Conservation (phyloP, 2,113 vertebrate genomes). For the Mesitornis unicolor region DNA sequence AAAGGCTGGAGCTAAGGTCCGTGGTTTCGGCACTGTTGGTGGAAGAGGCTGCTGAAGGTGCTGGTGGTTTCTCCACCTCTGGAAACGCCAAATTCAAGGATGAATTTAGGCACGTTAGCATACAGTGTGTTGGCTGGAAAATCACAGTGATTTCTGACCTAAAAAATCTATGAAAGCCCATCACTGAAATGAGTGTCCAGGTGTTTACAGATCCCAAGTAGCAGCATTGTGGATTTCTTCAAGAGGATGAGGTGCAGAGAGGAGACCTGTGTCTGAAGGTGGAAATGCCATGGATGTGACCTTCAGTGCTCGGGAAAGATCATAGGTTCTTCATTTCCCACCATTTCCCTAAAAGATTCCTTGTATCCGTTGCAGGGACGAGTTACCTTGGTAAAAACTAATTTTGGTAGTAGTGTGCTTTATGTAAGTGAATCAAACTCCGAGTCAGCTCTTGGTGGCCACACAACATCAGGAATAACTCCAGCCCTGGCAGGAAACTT, state of each 20-base stretch:
- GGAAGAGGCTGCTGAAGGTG: background rate
- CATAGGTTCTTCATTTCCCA: fast-evolving
- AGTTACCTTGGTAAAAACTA: background rate
- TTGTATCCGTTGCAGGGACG: background rate
- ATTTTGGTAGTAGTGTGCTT: background rate
- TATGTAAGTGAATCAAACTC: background rate
- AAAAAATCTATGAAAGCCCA: background rate
- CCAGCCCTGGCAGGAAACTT: background rate
- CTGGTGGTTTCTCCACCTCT: background rate
- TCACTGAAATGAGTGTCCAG: background rate
- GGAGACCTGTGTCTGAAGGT: background rate
- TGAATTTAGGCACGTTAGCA: background rate
- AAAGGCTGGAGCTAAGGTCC: background rate
- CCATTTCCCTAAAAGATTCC: background rate
- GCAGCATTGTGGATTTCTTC: background rate
- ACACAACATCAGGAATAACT: background rate
- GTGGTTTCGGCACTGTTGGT: fast-evolving
- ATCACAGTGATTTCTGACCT: background rate
- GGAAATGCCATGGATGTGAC: background rate
- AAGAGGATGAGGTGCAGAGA: background rate
- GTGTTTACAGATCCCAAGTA: background rate
- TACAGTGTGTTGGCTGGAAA: background rate
- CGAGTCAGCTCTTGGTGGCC: background rate
- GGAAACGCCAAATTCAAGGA: background rate
- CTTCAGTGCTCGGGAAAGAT: background rate